These are phyloP conservation scores for Chloromyia formosa DNA, from an alignment of 2,888 invertebrate species.

Conservation along the genomic window DNA sequence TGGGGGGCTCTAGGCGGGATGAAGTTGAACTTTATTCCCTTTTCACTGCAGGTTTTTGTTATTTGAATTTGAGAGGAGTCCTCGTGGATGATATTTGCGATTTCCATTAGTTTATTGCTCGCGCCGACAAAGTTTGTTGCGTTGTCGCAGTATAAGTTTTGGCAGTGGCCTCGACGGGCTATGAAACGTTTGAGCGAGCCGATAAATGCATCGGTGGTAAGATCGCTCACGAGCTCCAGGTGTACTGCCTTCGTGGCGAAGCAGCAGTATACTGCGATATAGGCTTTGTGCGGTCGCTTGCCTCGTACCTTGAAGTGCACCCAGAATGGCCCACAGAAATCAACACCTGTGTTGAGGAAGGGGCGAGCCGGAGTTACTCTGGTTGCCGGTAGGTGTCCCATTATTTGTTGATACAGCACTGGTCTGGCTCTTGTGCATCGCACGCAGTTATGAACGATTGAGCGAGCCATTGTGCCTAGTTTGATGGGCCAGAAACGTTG, in stretches of 20 bases:
- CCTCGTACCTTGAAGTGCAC: slow-evolving; percentile 38
- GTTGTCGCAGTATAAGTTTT: slow-evolving; percentile 19
- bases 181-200: slow-evolving; percentile 31
- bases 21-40: too few relatives aligned
- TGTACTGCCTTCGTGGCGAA: background rate
- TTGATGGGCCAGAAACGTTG: slow-evolving; percentile 52
- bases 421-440: too few relatives aligned
- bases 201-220: slow-evolving; percentile 34
- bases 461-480: slow-evolving; percentile 46
- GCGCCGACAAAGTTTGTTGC: background rate
- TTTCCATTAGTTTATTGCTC: too few relatives aligned
- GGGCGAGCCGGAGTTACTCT: slow-evolving; percentile 43
- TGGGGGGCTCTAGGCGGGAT: background rate
- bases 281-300: slow-evolving; percentile 35
- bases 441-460: too few relatives aligned
- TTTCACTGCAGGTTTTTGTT: too few relatives aligned
- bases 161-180: slow-evolving; percentile 29
- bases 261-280: background rate
- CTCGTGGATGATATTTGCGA: too few relatives aligned
- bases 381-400: slow-evolving; percentile 53
- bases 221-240: background rate
- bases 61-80: too few relatives aligned
- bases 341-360: slow-evolving; percentile 45
- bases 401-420: slow-evolving; percentile 50
- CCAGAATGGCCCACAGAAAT: slow-evolving; percentile 46